phyloP scores from a whole-genome alignment of 2,113 vertebrate species.

The Salvator merianae region DNA sequence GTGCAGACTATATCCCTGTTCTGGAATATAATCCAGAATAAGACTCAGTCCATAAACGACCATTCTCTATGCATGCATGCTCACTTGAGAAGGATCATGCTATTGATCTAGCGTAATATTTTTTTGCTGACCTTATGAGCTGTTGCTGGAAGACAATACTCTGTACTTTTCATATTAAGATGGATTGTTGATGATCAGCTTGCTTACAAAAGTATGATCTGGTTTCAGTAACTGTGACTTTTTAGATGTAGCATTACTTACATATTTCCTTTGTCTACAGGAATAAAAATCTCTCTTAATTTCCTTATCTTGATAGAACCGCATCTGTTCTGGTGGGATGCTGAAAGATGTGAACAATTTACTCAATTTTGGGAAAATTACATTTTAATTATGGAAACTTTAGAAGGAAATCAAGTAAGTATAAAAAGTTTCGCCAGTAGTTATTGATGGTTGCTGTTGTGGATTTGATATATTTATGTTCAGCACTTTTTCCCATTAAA shows the following conservation, averaged over 20 bases:
- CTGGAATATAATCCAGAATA: too few species aligned
- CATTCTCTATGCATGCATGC: too few species aligned
- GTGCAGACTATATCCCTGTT: too few species aligned
- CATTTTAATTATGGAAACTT: slow-evolving; percentile 89
- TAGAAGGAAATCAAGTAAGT: slow-evolving; percentile 94
- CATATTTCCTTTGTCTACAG: background rate
- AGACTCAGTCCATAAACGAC: too few species aligned
- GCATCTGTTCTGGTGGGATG: slow-evolving; percentile 87
- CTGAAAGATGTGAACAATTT: slow-evolving; percentile 74
- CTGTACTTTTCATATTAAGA: background rate
- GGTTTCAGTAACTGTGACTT: too few species aligned
- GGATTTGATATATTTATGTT: background rate
- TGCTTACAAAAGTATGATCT: background rate
- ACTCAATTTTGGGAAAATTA: slow-evolving; percentile 92
- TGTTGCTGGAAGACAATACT: background rate
- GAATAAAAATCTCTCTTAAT: background rate
- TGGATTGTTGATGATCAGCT: background rate
- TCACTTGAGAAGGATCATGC: background rate
- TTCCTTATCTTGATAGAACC: slow-evolving; percentile 61
- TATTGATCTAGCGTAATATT: background rate
- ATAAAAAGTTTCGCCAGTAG: rapidly evolving
- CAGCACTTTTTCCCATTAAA: too few species aligned
- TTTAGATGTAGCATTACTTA: background rate
- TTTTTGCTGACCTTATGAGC: background rate
- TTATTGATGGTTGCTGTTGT: background rate